Percentiles rank a stretch among this genome's conserved stretches.
Evolutionary conservation across 2,888 invertebrate species (phyloP).

Genomic region (Agyllia agylla): DNA sequence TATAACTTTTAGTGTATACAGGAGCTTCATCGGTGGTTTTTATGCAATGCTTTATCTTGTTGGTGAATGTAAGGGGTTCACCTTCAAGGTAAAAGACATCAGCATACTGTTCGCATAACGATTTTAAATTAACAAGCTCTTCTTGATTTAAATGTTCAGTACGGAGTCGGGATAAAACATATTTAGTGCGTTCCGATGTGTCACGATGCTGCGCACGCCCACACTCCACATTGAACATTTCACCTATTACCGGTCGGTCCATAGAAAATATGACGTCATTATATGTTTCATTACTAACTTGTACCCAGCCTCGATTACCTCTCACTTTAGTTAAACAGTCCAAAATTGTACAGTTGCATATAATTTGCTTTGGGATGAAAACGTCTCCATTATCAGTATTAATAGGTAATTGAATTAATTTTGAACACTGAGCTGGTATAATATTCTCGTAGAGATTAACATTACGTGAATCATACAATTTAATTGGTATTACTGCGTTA

Average conservation of each 20-base stretch:
- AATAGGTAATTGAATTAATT: conserved; percentile 57
- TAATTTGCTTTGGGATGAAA: not conserved
- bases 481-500: conserved; percentile 34
- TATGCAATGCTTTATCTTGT: conserved; percentile 28
- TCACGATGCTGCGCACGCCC: not conserved
- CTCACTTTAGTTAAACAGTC: not conserved
- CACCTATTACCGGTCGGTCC: not conserved
- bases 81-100: not conserved
- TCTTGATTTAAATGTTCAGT: not conserved
- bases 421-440: conserved; percentile 60
- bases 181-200: not conserved
- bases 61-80: conserved; percentile 14
- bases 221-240: not conserved
- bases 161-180: not conserved
- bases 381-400: conserved; percentile 39
- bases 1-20: conserved; percentile 49
- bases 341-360: not conserved
- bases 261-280: not conserved
- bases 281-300: not conserved
- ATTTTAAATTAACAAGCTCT: not conserved
- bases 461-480: conserved; percentile 69
- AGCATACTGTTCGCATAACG: not conserved
- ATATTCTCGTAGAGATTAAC: conserved; percentile 73
- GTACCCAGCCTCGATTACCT: not conserved
- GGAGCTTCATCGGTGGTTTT: conserved; percentile 43